phyloP scores from a whole-genome alignment of 2,888 invertebrate genomes.

The Corythucha ciliata region DNA sequence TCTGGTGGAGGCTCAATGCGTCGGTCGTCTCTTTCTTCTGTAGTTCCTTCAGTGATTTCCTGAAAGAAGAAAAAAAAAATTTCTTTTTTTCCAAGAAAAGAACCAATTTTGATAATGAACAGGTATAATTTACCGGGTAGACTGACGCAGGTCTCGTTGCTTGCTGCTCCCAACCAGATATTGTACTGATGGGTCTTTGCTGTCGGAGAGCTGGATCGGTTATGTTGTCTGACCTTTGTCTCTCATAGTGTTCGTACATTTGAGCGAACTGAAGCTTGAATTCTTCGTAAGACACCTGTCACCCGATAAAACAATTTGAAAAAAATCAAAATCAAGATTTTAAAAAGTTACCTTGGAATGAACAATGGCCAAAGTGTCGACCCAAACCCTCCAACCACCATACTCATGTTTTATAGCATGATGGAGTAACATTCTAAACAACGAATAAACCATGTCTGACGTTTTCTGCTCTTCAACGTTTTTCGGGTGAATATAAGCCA shows the following conservation, averaged over 20 bases:
- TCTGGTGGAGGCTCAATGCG: constrained; percentile 32
- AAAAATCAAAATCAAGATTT: neutral
- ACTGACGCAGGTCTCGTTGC: constrained; percentile 27
- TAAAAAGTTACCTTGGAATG: constrained; percentile 76
- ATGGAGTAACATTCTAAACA: constrained; percentile 94
- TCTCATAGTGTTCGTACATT: constrained; percentile 94
- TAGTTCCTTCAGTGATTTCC: constrained; percentile 41
- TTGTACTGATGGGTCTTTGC: constrained; percentile 89
- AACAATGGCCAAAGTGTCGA: constrained; percentile 96
- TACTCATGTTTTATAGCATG: constrained; percentile 99
- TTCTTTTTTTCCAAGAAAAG: neutral
- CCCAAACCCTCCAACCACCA: constrained; percentile 99
- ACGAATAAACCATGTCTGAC: constrained; percentile 94
- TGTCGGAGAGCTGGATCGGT: constrained; percentile 89
- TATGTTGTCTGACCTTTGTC: constrained; percentile 86
- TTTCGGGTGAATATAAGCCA: constrained; percentile 96
- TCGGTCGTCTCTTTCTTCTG: constrained; percentile 43
- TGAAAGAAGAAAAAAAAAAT: constrained; percentile 20
- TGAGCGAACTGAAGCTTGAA: constrained; percentile 95
- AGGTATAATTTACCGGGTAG: constrained; percentile 14
- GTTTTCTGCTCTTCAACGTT: constrained; percentile 91
- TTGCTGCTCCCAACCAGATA: constrained; percentile 85
- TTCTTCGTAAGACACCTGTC: constrained; percentile 91
- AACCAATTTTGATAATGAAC: neutral
- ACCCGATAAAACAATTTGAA: constrained; percentile 2